Evolutionary conservation across 2,797 vertebrate species (phyloP).

Genomic region (Limnodromus scolopaceus): DNA sequence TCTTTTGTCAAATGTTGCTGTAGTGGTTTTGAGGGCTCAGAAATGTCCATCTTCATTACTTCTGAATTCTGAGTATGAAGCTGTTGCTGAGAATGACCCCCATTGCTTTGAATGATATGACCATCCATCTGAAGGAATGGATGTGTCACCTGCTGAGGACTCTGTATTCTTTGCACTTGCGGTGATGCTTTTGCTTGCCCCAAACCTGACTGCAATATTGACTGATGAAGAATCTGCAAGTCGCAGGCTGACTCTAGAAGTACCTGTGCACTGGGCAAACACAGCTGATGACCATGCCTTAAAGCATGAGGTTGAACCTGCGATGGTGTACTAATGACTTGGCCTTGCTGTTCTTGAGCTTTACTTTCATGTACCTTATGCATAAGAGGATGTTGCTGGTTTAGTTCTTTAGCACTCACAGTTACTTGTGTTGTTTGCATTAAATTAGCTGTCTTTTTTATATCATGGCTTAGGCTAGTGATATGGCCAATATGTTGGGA

Average conservation of each 20-base stretch:
- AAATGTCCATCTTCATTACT: conserved; percentile 83
- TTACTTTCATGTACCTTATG: conserved; percentile 86
- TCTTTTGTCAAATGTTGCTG: conserved; percentile 86
- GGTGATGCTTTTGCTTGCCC: conserved; percentile 84
- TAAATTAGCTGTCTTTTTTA: conserved; percentile 85
- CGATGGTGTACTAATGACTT: conserved; percentile 68
- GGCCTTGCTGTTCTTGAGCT: conserved; percentile 85
- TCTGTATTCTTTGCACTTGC: conserved; percentile 86
- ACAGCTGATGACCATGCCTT: conserved; percentile 86
- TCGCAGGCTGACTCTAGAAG: conserved; percentile 88
- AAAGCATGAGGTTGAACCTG: conserved; percentile 81
- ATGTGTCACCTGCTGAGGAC: conserved; percentile 80
- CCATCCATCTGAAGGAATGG: conserved; percentile 92
- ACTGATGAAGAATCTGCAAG: conserved; percentile 92
- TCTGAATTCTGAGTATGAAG: conserved; percentile 84
- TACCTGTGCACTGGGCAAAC: conserved; percentile 88
- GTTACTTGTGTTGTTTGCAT: conserved; percentile 82
- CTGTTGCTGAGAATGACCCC: conserved; percentile 83
- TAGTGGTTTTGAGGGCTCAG: conserved; percentile 84
- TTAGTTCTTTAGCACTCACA: conserved; percentile 86
- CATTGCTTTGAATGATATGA: conserved; percentile 85
- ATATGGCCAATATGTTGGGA: conserved; percentile 83
- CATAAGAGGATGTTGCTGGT: conserved; percentile 84
- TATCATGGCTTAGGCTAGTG: conserved; percentile 78
- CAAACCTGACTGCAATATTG: conserved; percentile 84